phyloP scores from a whole-genome alignment of 2,113 vertebrate species.

The Hemiprocne comata region DNA sequence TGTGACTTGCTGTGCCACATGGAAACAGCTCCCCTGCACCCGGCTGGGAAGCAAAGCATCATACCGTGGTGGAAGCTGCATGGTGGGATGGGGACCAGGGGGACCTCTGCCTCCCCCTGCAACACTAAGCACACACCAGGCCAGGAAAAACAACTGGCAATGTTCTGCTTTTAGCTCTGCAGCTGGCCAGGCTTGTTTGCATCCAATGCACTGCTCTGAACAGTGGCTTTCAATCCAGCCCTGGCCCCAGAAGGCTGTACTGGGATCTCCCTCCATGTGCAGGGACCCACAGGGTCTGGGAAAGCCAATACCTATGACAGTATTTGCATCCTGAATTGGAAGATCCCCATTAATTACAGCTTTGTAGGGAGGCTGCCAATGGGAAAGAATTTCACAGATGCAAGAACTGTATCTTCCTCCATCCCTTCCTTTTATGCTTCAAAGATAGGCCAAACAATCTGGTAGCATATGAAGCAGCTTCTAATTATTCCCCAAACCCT shows the following conservation, averaged over 20 bases:
- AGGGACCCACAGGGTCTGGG: neutral
- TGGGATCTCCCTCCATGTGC: neutral
- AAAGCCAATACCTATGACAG: neutral
- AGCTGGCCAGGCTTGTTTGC: neutral
- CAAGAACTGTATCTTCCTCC: neutral
- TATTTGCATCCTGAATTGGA: neutral
- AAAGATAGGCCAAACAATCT: neutral
- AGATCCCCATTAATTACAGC: neutral
- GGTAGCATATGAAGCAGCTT: neutral
- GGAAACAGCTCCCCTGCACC: neutral
- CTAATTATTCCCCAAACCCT: constrained; percentile 1
- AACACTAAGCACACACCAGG: rapidly evolving
- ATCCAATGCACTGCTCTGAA: neutral
- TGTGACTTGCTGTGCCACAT: rapidly evolving
- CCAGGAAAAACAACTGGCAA: neutral
- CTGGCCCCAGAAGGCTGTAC: neutral
- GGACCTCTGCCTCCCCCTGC: neutral
- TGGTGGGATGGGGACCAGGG: neutral
- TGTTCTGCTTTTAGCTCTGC: neutral
- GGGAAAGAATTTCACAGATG: constrained; percentile 10
- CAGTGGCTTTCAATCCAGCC: neutral
- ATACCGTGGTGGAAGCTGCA: rapidly evolving
- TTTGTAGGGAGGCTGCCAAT: neutral
- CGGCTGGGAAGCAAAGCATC: neutral
- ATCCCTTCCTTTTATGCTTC: neutral